Percentiles rank a stretch among this genome's conserved stretches.
Conservation (phyloP, 2,797 vertebrate species). For the Rhinophrynus dorsalis region DNA sequence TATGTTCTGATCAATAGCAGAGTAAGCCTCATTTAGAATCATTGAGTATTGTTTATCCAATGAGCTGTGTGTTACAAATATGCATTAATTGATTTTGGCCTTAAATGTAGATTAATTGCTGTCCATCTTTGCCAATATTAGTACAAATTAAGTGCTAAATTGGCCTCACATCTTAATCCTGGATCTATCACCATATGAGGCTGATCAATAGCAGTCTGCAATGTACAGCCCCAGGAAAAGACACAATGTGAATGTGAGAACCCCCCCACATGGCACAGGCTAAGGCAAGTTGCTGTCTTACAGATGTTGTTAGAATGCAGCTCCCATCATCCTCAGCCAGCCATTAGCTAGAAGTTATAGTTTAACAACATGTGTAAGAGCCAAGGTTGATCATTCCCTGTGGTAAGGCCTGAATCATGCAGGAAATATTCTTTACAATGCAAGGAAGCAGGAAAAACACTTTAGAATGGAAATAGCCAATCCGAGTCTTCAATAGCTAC, state of each 20-base stretch:
- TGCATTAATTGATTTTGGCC: conserved; percentile 70
- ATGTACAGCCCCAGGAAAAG: conserved; percentile 57
- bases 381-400: no score
- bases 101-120: conserved; percentile 67
- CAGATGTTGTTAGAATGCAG: no score
- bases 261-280: conserved; percentile 24
- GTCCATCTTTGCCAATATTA: conserved; percentile 63
- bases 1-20: conserved; percentile 52
- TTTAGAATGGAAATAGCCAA: no score
- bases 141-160: conserved; percentile 61
- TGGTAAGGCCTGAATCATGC: no score
- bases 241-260: conserved; percentile 59
- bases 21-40: conserved; percentile 59
- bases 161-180: conserved; percentile 49
- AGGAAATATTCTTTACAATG: no score
- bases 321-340: no score
- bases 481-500: no score
- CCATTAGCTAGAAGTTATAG: no score
- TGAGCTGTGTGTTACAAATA: conserved; percentile 65
- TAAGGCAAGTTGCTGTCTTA: no score
- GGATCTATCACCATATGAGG: conserved; percentile 55
- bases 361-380: no score
- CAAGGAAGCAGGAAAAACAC: no score
- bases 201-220: conserved; percentile 65
- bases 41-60: conserved; percentile 56